Percentiles rank a stretch among this genome's conserved stretches.
Conservation (phyloP, 1,140 invertebrate species). For the Zophobas morio region DNA sequence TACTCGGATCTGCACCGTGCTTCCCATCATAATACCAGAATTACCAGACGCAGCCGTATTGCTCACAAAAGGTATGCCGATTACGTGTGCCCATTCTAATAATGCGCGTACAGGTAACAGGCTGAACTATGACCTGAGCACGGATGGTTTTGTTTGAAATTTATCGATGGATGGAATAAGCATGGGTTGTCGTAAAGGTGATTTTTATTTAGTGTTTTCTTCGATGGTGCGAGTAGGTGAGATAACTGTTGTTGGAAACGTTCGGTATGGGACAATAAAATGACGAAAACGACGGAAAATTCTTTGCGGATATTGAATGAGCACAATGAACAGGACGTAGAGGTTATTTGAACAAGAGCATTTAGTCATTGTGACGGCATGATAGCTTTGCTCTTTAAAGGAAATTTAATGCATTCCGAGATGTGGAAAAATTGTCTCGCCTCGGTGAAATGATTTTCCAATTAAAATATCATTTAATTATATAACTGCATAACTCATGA, state of each 20-base stretch:
- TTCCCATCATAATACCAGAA: conserved; percentile 42
- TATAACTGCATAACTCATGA: too few relatives aligned
- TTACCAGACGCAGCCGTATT: conserved; percentile 4
- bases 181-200: conserved; percentile 22
- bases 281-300: conserved; percentile 22
- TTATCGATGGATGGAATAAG: conserved; percentile 7
- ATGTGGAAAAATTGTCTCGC: too few relatives aligned
- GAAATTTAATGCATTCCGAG: too few relatives aligned
- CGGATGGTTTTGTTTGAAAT: conserved; percentile 32
- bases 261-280: conserved; percentile 31
- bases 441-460: too few relatives aligned
- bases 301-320: conserved; percentile 20
- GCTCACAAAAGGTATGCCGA: conserved; percentile 7
- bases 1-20: conserved; percentile 55
- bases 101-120: conserved; percentile 13
- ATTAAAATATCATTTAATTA: too few relatives aligned
- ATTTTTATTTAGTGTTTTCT: conserved; percentile 7
- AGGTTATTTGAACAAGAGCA: conserved; percentile 18
- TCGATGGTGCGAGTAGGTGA: conserved; percentile 10
- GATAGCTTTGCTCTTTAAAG: too few relatives aligned
- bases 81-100: conserved; percentile 35
- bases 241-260: conserved; percentile 26
- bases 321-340: conserved; percentile 32
- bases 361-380: neutral
- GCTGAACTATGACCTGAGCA: conserved; percentile 19